Conservation (phyloP, 2,113 vertebrate species). For the Oryzias woworae region DNA sequence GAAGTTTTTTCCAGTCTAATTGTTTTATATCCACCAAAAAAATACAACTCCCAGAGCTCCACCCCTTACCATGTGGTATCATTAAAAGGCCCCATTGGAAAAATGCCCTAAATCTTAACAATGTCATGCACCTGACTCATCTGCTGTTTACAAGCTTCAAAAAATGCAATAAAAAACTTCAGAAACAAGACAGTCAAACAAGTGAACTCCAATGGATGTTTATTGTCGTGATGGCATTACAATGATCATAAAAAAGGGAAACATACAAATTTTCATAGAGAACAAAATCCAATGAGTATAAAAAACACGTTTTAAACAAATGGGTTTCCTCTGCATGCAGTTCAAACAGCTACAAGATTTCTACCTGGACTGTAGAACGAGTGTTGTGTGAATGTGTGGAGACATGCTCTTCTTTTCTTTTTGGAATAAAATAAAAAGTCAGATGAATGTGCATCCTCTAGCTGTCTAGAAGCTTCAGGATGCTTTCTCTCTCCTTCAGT, state of each 20-base stretch:
- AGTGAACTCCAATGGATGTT: constrained; percentile 24
- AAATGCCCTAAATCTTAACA: too few relatives aligned
- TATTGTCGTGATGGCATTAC: constrained; percentile 35
- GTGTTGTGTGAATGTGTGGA: constrained; percentile 15
- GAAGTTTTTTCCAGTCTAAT: too few relatives aligned
- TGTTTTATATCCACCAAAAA: too few relatives aligned
- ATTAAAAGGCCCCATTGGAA: too few relatives aligned
- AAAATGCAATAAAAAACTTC: neutral
- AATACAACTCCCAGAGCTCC: too few relatives aligned
- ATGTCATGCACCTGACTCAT: too few relatives aligned
- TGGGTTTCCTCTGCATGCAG: constrained; percentile 23
- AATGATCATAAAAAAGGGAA: constrained; percentile 26
- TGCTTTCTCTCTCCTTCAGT: constrained; percentile 94
- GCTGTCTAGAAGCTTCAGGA: constrained; percentile 92
- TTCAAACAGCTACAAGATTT: constrained; percentile 13
- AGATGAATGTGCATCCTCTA: constrained; percentile 39
- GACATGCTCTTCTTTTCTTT: too few relatives aligned
- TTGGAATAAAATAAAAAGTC: neutral
- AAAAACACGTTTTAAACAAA: constrained; percentile 7
- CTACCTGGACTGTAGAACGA: neutral
- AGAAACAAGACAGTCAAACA: neutral
- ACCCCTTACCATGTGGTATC: too few relatives aligned
- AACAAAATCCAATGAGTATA: constrained; percentile 2
- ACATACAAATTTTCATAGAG: constrained; percentile 21
- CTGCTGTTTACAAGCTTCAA: too few relatives aligned